Conservation (phyloP, 2,113 vertebrate genomes). For the Micronisus gabar region DNA sequence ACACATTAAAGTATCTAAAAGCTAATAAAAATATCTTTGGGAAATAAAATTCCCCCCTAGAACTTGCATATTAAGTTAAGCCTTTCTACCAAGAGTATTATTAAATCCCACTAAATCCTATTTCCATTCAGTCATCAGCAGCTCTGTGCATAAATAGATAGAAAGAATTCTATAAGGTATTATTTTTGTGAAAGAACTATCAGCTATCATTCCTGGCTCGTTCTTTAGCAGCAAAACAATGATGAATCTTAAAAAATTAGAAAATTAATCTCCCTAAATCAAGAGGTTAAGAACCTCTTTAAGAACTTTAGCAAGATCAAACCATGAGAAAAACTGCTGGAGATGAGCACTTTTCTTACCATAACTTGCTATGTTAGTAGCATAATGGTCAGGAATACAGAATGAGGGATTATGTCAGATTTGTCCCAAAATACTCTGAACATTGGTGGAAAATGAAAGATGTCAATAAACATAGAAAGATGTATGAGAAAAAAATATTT, state of each 20-base stretch:
- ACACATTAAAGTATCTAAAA: conserved; percentile 35
- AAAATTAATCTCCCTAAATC: neutral
- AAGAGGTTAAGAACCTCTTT: neutral
- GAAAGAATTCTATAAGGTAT: neutral
- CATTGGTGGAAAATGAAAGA: neutral
- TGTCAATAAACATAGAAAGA: neutral
- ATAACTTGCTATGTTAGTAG: neutral
- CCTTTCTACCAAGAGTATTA: conserved; percentile 56
- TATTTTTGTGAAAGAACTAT: neutral
- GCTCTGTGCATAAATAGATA: conserved; percentile 13
- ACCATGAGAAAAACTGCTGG: neutral
- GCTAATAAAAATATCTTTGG: conserved; percentile 41
- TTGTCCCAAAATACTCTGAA: neutral
- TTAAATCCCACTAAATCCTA: conserved; percentile 56
- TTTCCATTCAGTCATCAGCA: conserved; percentile 40
- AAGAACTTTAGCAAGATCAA: conserved; percentile 28
- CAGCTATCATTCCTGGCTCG: neutral
- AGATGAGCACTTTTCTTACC: neutral
- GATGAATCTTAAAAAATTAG: neutral
- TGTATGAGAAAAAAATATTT: neutral
- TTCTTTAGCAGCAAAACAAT: conserved; percentile 21
- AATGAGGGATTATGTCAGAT: neutral
- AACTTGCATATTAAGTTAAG: conserved; percentile 38
- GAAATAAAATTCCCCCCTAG: conserved; percentile 53
- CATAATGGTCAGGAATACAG: neutral